Evolutionary conservation across 2,888 invertebrate species (phyloP), one percentile per base, ranked within the genome.

Genomic region (Caenorhabditis imperialis): DNA sequence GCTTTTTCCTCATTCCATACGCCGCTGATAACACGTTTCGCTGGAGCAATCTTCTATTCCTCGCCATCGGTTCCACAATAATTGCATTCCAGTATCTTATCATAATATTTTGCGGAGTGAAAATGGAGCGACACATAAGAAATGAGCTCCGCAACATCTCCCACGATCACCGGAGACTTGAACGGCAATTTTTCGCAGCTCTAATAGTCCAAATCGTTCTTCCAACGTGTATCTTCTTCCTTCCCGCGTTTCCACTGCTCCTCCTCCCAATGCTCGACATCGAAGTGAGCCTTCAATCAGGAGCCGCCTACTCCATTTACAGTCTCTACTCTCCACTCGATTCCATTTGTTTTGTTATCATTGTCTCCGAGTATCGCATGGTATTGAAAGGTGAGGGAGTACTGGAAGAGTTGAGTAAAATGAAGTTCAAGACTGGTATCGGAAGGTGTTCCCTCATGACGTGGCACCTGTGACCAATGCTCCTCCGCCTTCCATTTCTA

Each of bases 131-230:
- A 8, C 27, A 38, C 18, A 54, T 54, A 40, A 8, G n/a, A 25
- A 16, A 40, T 27, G 53, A 54, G 10, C 40, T 54, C 10, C 1
- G 27, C 18, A 54, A 54, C 40, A 40, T 54, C 14, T 54, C 53
- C 12, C 27, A 4, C 1, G 12, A 1, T 0, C n/a, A 57, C 7
- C 22, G 35, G 20, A 33, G 10, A 1, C 45, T 57, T 3, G 44
- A 57, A 5, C 22, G 20, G 3, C 57, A 57, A 10, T 57, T 57
- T 12, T 57, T 57, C 37, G 22, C 16, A 35, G 57, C 57, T n/a
- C 45, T 57, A 1, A 25, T 57, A 7, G 23, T 18, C 18, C 57
- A 57, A 14, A 57, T 33, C 6, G n/a, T 44, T 10, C 35, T 44
- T 3, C 57, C 57, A 20, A 42, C 42, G 3, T 7, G 8, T 30